phyloP scores from a whole-genome alignment of 1,140 invertebrate genomes.

The Homarus americanus region DNA sequence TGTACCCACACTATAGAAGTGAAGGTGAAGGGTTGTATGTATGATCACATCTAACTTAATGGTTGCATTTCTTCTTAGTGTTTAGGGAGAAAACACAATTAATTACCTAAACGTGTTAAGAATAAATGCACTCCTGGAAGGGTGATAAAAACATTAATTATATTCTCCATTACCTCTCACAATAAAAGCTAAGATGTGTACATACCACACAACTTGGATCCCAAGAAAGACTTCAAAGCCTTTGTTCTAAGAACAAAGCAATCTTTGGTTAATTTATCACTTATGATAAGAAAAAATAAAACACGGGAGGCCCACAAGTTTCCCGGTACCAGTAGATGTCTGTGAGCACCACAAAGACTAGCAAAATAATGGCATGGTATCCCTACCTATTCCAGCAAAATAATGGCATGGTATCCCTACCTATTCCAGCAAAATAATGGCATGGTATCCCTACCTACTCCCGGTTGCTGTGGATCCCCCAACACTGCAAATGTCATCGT shows the following conservation, averaged over 20 bases:
- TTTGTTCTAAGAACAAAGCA: slow-evolving; percentile 23
- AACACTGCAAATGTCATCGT: neutral
- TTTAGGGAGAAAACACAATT: neutral
- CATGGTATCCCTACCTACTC: slow-evolving; percentile 20
- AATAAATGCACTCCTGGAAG: slow-evolving; percentile 15
- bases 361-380: slow-evolving; percentile 37
- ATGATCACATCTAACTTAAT: neutral
- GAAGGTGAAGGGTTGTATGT: neutral
- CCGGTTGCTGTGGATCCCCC: neutral
- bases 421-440: slow-evolving; percentile 39
- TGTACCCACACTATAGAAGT: neutral
- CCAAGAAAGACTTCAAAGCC: slow-evolving; percentile 42
- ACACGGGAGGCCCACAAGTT: neutral
- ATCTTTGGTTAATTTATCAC: slow-evolving; percentile 44
- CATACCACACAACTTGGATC: slow-evolving; percentile 25
- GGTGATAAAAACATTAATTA: slow-evolving; percentile 6
- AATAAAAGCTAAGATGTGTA: slow-evolving; percentile 7
- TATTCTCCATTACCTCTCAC: slow-evolving; percentile 2
- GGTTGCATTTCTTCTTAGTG: neutral
- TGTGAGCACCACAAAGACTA: slow-evolving; percentile 48
- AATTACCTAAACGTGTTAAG: neutral
- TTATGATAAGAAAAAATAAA: slow-evolving; percentile 20
- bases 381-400: slow-evolving; percentile 38
- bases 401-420: slow-evolving; percentile 42
- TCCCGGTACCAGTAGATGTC: slow-evolving; percentile 38